phyloP scores from a whole-genome alignment of 2,113 vertebrate genomes.

The Oryzias curvinotus region DNA sequence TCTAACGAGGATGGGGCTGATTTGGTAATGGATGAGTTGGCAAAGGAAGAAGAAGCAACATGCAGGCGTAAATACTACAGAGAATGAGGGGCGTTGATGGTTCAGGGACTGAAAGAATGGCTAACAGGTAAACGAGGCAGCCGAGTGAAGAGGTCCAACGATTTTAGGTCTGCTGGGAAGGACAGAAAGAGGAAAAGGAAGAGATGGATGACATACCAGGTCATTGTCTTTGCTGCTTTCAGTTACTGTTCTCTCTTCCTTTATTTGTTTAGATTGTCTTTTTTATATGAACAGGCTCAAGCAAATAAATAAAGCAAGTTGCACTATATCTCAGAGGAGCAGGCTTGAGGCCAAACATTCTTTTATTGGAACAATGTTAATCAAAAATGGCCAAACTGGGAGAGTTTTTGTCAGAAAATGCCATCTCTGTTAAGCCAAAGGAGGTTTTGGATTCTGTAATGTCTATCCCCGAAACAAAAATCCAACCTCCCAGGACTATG shows the following conservation, averaged over 20 bases:
- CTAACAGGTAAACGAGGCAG: conserved; percentile 57
- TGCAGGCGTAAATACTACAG: conserved; percentile 24
- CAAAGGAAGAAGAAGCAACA: conserved; percentile 14
- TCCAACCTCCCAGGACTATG: no score
- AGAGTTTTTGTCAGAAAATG: conserved; percentile 4
- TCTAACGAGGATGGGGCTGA: not conserved
- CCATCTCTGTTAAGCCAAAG: not conserved
- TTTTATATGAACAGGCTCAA: conserved; percentile 45
- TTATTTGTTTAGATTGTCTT: conserved; percentile 16
- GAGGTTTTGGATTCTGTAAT: no score
- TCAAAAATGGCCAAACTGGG: not conserved
- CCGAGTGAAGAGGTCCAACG: conserved; percentile 50
- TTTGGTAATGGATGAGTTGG: conserved; percentile 5
- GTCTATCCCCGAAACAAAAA: no score
- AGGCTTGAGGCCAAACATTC: conserved; percentile 12
- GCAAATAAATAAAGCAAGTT: conserved; percentile 44
- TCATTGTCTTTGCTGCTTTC: conserved; percentile 21
- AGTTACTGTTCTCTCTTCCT: conserved; percentile 2
- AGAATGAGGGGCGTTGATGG: conserved; percentile 41
- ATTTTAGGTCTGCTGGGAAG: conserved; percentile 48
- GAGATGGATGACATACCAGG: conserved; percentile 33
- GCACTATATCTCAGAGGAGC: conserved; percentile 47
- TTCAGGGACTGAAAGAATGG: conserved; percentile 50
- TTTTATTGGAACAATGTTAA: conserved; percentile 14
- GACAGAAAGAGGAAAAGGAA: conserved; percentile 25